Percentiles rank a stretch among this genome's conserved stretches.
Evolutionary conservation across 64 coral and sea anemone genomes (phyloP).

Genomic region (Dendrophyllia cribrosa): DNA sequence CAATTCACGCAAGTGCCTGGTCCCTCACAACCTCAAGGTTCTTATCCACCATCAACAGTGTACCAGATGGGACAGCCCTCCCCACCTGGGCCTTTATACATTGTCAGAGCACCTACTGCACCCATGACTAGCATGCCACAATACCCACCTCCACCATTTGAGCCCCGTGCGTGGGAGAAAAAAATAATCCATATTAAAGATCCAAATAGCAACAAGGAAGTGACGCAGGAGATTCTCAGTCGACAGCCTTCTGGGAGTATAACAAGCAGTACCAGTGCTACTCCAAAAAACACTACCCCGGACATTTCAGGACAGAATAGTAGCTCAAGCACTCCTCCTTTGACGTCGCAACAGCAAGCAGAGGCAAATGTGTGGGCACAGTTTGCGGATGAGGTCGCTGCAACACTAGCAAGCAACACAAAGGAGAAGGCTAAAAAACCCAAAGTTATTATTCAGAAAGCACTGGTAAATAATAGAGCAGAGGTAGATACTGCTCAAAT

Average conservation of each 20-base stretch:
- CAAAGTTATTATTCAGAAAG: constrained; percentile 26
- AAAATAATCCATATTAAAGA: constrained; percentile 81
- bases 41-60: constrained; percentile 21
- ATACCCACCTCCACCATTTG: neutral
- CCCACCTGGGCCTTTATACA: constrained; percentile 6
- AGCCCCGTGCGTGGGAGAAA: constrained; percentile 33
- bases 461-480: constrained; percentile 14
- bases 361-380: constrained; percentile 44
- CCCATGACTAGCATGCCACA: constrained; percentile 22
- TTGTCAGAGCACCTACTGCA: neutral
- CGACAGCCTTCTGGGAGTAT: constrained; percentile 34
- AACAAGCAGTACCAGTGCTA: constrained; percentile 7
- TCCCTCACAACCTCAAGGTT: constrained; percentile 57
- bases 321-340: constrained; percentile 74
- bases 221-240: constrained; percentile 83
- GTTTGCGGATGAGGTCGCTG: constrained; percentile 75
- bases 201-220: constrained; percentile 86
- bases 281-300: constrained; percentile 56
- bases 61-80: constrained; percentile 14
- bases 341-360: constrained; percentile 47
- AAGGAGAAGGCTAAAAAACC: constrained; percentile 9
- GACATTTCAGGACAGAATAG: constrained; percentile 69
- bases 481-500: neutral
- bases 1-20: constrained; percentile 42
- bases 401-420: constrained; percentile 33